Evolutionary conservation across 2,113 vertebrate species (phyloP).

Genomic region (Coptodon bakossiorum): DNA sequence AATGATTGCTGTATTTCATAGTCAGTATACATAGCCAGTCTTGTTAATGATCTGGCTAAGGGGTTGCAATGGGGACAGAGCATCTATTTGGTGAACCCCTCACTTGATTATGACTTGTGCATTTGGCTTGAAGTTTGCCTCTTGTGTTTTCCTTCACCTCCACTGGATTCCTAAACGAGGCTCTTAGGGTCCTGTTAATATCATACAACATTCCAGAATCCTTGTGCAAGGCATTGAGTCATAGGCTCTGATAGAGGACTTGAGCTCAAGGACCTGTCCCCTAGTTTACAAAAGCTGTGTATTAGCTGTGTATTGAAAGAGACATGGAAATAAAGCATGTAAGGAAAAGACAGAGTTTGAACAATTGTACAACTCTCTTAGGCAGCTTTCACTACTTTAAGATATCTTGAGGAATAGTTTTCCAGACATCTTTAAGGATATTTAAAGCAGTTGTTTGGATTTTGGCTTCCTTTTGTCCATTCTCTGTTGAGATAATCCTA

Average conservation of each 20-base stretch:
- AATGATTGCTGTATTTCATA: not conserved
- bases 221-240: not conserved
- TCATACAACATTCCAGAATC: not conserved
- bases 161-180: not conserved
- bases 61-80: not conserved
- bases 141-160: not conserved
- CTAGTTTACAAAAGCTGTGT: not conserved
- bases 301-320: not conserved
- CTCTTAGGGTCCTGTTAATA: not conserved
- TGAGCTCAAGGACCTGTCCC: not conserved
- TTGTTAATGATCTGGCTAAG: not conserved
- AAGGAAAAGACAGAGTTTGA: not conserved
- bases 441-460: not conserved
- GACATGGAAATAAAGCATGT: not conserved
- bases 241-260: not conserved
- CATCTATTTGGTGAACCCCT: not conserved
- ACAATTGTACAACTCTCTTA: not conserved
- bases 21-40: not conserved
- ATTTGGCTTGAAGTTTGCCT: not conserved
- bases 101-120: not conserved
- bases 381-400: not conserved
- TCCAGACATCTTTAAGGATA: not conserved
- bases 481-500: not conserved
- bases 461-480: not conserved
- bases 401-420: not conserved